These are phyloP conservation scores for Babyrousa celebensis DNA, from an alignment of 2,797 vertebrate genomes.

Conservation along the genomic window DNA sequence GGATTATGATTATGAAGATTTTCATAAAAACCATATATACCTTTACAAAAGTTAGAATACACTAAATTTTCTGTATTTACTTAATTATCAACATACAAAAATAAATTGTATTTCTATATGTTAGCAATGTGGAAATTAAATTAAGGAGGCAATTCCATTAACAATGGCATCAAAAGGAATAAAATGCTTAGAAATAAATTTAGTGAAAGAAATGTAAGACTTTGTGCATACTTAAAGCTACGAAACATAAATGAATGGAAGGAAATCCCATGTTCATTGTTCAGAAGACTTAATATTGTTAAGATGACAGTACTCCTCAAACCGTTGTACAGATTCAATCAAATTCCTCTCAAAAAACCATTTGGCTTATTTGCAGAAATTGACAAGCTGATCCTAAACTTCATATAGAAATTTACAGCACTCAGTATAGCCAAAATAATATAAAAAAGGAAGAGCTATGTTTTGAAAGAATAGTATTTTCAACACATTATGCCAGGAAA, in stretches of 20 bases:
- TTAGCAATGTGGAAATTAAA: not conserved
- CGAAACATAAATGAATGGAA: not conserved
- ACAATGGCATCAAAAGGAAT: not conserved
- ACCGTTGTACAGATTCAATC: not conserved
- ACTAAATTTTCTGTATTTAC: not conserved
- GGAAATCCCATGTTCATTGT: not conserved
- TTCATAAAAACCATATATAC: not conserved
- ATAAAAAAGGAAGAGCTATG: not conserved
- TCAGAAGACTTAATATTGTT: not conserved
- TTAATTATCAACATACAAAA: not conserved
- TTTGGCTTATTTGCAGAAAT: not conserved
- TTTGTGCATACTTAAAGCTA: not conserved
- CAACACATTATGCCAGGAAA: not conserved
- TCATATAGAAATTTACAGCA: not conserved
- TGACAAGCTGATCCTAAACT: not conserved
- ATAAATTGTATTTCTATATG: not conserved
- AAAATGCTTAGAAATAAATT: slow-evolving; percentile 14
- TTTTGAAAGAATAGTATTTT: not conserved
- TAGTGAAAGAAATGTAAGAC: not conserved
- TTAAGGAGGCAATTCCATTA: not conserved
- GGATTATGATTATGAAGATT: not conserved
- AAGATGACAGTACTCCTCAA: not conserved
- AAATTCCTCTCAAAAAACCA: not conserved
- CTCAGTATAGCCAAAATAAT: not conserved
- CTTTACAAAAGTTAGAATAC: not conserved